Conservation (phyloP, 2,113 vertebrate species). For the Theristicus caerulescens region DNA sequence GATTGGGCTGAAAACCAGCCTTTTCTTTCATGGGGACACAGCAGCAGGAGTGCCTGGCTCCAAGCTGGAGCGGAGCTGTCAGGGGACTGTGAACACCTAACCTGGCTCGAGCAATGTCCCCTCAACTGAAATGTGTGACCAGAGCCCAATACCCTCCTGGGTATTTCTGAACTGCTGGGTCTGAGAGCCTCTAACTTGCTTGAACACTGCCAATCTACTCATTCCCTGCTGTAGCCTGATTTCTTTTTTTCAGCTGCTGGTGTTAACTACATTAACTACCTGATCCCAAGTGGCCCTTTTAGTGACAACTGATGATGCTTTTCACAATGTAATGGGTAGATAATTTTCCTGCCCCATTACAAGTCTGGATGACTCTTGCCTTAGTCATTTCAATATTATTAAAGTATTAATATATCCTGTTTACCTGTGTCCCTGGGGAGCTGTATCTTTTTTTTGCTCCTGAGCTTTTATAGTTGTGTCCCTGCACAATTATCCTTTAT, state of each 20-base stretch:
- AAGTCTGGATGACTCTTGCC: background rate
- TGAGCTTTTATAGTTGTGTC: background rate
- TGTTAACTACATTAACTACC: background rate
- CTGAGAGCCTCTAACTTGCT: background rate
- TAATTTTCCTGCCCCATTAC: background rate
- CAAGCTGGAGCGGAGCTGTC: background rate
- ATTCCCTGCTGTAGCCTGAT: background rate
- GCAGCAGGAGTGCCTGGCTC: background rate
- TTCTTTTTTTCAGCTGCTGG: background rate
- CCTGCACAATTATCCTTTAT: background rate
- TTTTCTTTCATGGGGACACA: background rate
- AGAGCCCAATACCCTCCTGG: accelerated
- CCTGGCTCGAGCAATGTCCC: accelerated
- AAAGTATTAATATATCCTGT: background rate
- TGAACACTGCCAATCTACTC: background rate
- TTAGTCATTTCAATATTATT: background rate
- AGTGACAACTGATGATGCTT: background rate
- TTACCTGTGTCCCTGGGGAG: background rate
- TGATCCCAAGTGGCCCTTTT: background rate
- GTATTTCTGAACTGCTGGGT: background rate
- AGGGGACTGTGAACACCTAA: background rate
- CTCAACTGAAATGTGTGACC: accelerated
- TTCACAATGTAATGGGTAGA: background rate
- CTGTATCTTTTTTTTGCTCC: background rate
- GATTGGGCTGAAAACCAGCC: accelerated